phyloP scores from a whole-genome alignment of 2,797 vertebrate genomes.

The Platalea minor region DNA sequence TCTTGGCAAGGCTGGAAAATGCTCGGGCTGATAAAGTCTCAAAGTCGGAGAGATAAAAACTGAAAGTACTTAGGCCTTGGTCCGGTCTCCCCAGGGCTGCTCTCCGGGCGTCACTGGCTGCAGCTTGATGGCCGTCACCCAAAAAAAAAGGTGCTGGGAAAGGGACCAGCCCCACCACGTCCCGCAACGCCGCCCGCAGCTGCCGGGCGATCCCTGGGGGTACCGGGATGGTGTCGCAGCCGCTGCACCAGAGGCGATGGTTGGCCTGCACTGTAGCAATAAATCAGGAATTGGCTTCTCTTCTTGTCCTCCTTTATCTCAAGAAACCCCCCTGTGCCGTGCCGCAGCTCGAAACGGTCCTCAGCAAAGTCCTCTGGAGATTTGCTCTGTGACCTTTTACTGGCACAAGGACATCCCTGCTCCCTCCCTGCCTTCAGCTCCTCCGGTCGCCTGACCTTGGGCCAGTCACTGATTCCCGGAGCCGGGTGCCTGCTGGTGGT shows the following conservation, averaged over 20 bases:
- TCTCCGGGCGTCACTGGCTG: neutral
- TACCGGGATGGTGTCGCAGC: accelerated
- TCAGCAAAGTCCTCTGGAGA: neutral
- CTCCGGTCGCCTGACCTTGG: neutral
- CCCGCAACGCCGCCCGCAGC: neutral
- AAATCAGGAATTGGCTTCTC: neutral
- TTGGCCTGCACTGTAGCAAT: neutral
- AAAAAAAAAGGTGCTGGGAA: neutral
- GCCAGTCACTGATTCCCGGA: neutral
- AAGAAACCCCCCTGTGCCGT: neutral
- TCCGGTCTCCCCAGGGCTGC: neutral
- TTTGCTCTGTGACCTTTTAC: neutral
- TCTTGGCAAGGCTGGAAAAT: neutral
- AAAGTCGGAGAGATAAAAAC: constrained; percentile 2
- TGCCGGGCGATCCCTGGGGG: neutral
- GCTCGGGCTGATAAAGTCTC: neutral
- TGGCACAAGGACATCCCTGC: neutral
- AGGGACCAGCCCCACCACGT: neutral
- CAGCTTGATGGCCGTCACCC: neutral
- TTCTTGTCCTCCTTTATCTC: neutral
- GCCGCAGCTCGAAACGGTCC: accelerated
- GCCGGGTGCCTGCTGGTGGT: neutral
- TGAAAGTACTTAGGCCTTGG: neutral
- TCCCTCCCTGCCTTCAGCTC: neutral
- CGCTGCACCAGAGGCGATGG: accelerated